These are phyloP conservation scores for Elephas maximus DNA, from an alignment of 2,113 vertebrate species.

Conservation along the genomic window DNA sequence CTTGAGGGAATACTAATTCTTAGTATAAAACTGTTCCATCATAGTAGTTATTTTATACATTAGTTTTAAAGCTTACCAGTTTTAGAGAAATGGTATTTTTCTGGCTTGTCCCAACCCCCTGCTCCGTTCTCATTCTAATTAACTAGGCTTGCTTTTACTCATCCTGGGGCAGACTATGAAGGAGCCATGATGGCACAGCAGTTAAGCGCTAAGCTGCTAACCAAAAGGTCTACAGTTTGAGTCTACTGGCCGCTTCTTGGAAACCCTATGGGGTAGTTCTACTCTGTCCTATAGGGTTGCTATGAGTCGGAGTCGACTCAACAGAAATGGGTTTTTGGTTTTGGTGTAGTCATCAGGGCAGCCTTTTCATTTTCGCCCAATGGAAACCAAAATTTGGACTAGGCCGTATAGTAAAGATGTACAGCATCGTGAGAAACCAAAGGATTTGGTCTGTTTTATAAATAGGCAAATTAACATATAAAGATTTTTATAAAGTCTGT, in stretches of 20 bases:
- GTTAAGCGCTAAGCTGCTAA: not conserved
- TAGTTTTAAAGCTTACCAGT: not conserved
- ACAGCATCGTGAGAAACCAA: not conserved
- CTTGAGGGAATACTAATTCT: not conserved
- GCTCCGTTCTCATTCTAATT: not conserved
- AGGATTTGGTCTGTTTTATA: not conserved
- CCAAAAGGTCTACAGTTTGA: not conserved
- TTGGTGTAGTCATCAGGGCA: not conserved
- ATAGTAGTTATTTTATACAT: not conserved
- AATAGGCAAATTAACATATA: not conserved
- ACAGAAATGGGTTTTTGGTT: too few relatives aligned
- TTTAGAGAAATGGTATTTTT: not conserved
- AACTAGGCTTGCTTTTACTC: not conserved
- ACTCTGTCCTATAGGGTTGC: too few relatives aligned
- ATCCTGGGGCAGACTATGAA: not conserved
- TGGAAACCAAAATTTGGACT: not conserved
- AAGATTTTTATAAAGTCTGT: not conserved
- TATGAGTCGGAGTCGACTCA: too few relatives aligned
- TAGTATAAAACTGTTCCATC: not conserved
- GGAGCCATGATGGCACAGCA: not conserved
- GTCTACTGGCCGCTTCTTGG: not conserved
- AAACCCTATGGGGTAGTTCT: not conserved
- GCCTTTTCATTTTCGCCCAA: not conserved
- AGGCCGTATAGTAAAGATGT: not conserved
- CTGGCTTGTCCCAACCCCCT: not conserved